Conservation (phyloP, 1,140 invertebrate genomes). For the Dolichoris vasculosae region DNA sequence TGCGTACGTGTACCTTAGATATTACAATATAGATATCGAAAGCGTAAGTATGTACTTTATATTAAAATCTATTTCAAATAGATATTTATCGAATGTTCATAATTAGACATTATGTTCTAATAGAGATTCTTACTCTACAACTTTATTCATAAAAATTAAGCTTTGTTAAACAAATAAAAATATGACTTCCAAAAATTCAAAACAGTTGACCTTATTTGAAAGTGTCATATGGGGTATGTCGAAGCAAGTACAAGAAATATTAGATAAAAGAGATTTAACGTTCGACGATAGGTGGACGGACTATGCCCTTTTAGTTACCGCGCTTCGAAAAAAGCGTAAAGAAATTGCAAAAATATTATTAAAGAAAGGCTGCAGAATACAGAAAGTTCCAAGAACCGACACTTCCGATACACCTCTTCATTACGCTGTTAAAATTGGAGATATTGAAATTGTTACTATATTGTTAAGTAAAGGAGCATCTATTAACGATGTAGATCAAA, state of each 20-base stretch:
- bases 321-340: slow-evolving; percentile 30
- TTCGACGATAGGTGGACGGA: slow-evolving; percentile 41
- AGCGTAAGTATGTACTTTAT: neutral
- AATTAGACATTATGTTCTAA: neutral
- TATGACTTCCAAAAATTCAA: neutral
- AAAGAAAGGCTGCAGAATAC: slow-evolving; percentile 40
- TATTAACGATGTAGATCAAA: slow-evolving; percentile 19
- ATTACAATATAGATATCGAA: neutral
- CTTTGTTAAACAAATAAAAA: neutral
- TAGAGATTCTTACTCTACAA: neutral
- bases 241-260: slow-evolving; percentile 40
- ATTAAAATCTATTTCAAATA: neutral
- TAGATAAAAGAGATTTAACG: neutral
- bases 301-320: slow-evolving; percentile 31
- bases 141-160: neutral
- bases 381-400: slow-evolving; percentile 15
- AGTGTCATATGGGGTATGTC: slow-evolving; percentile 38
- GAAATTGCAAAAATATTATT: slow-evolving; percentile 46
- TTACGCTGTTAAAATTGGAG: slow-evolving; percentile 39
- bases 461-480: slow-evolving; percentile 22
- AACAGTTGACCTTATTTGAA: slow-evolving; percentile 29
- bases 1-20: too few species aligned
- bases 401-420: slow-evolving; percentile 41
- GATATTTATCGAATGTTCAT: neutral
- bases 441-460: slow-evolving; percentile 28